A percentile compares a stretch with the other conserved stretches of the same genome.
phyloP scores from a whole-genome alignment of 1,140 invertebrate species.

The Drosophila sucinea region DNA sequence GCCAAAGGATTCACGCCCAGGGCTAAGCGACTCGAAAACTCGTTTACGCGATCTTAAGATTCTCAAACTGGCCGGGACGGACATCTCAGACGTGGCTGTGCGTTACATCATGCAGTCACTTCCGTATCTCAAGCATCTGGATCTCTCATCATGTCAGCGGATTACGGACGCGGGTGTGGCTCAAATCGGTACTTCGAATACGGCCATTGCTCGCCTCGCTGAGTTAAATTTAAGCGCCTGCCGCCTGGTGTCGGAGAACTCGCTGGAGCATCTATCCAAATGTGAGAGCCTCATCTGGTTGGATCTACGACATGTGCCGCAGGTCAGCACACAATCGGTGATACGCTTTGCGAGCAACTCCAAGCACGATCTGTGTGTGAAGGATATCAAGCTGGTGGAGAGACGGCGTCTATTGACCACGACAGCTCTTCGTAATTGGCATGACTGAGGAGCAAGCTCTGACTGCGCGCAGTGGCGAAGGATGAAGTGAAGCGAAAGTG shows the following conservation, averaged over 20 bases:
- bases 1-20: slow-evolving; percentile 92
- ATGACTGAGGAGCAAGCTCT: slow-evolving; percentile 42
- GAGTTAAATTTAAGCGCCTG: slow-evolving; percentile 92
- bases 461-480: slow-evolving; percentile 11
- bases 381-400: slow-evolving; percentile 89
- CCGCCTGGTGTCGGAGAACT: slow-evolving; percentile 91
- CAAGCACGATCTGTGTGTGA: slow-evolving; percentile 89
- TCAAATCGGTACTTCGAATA: slow-evolving; percentile 87
- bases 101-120: slow-evolving; percentile 91
- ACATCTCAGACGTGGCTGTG: slow-evolving; percentile 94
- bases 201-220: slow-evolving; percentile 83
- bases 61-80: slow-evolving; percentile 92
- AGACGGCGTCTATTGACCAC: slow-evolving; percentile 46
- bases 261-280: slow-evolving; percentile 90
- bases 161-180: slow-evolving; percentile 95
- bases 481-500: slow-evolving; percentile 19
- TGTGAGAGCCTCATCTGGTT: slow-evolving; percentile 86
- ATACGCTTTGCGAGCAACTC: slow-evolving; percentile 91
- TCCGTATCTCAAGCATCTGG: slow-evolving; percentile 88
- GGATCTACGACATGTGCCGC: slow-evolving; percentile 90
- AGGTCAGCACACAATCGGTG: slow-evolving; percentile 90
- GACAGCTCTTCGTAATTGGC: slow-evolving; percentile 40
- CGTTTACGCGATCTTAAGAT: slow-evolving; percentile 90
- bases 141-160: slow-evolving; percentile 93
- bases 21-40: slow-evolving; percentile 91